phyloP scores from a whole-genome alignment of 2,888 invertebrate genomes.

The Eucriotettix oculatus region DNA sequence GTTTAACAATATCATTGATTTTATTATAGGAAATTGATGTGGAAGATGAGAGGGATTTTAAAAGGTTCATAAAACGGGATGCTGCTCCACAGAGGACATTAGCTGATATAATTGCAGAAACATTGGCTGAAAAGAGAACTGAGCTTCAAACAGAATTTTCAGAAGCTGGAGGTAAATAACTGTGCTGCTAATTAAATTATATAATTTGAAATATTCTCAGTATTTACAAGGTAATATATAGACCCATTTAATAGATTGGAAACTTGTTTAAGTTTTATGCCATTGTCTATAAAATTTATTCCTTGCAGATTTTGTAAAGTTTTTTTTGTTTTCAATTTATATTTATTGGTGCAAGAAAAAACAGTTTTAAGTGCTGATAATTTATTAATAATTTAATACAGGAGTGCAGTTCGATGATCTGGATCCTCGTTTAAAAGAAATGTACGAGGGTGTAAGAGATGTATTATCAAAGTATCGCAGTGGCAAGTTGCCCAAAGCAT shows the following conservation, averaged over 20 bases:
- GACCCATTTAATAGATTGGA: too few relatives aligned
- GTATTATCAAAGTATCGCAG: conserved; percentile 77
- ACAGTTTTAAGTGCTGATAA: too few relatives aligned
- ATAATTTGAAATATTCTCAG: too few relatives aligned
- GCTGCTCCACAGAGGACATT: conserved; percentile 49
- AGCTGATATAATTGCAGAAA: conserved; percentile 83
- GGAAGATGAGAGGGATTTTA: conserved; percentile 77
- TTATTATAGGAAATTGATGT: conserved; percentile 49
- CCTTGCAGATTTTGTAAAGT: too few relatives aligned
- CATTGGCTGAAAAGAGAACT: conserved; percentile 81
- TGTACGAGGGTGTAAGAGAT: conserved; percentile 83
- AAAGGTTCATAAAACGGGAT: conserved; percentile 58
- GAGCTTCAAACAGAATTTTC: conserved; percentile 76
- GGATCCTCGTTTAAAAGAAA: conserved; percentile 53
- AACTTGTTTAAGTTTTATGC: too few relatives aligned
- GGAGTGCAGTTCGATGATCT: conserved; percentile 60
- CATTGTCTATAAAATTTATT: too few relatives aligned
- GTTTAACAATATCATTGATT: neutral
- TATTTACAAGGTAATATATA: too few relatives aligned
- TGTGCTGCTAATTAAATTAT: too few relatives aligned
- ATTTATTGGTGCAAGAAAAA: too few relatives aligned
- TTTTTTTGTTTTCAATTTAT: neutral
- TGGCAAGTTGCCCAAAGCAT: conserved; percentile 95
- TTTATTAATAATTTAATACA: conserved; percentile 20
- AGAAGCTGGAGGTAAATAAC: conserved; percentile 38